Evolutionary conservation across 2,888 invertebrate genomes (phyloP).

Genomic region (Gortyna flavago): DNA sequence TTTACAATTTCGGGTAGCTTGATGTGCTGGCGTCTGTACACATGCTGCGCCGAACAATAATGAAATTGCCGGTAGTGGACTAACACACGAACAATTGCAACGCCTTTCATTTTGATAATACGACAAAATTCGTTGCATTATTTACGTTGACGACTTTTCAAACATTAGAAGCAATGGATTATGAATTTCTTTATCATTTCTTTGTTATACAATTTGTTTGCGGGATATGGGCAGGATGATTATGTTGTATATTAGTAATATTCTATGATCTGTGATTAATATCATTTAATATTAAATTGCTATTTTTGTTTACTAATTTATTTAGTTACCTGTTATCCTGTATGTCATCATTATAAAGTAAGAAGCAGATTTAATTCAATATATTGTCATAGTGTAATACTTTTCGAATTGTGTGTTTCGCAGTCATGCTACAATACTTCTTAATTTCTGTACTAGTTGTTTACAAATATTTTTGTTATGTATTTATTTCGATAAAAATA

Average conservation of each 20-base stretch:
- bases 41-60: not conserved
- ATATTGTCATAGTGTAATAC: conserved; percentile 28
- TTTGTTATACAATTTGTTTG: not conserved
- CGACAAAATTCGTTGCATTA: not conserved
- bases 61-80: too few relatives aligned
- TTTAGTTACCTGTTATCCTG: not conserved
- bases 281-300: not conserved
- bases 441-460: not conserved
- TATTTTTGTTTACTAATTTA: not conserved
- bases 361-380: not conserved
- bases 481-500: not conserved
- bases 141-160: not conserved
- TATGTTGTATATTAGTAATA: not conserved
- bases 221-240: too few relatives aligned
- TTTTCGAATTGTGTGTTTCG: not conserved
- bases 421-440: not conserved
- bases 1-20: too few relatives aligned
- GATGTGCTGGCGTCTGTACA: too few relatives aligned
- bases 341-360: not conserved
- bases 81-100: too few relatives aligned
- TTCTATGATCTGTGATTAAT: too few relatives aligned
- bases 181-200: not conserved
- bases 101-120: not conserved
- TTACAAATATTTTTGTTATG: not conserved
- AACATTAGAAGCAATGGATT: not conserved